These are phyloP conservation scores for Hydropotes inermis DNA, from an alignment of 2,113 vertebrate species.

Conservation along the genomic window DNA sequence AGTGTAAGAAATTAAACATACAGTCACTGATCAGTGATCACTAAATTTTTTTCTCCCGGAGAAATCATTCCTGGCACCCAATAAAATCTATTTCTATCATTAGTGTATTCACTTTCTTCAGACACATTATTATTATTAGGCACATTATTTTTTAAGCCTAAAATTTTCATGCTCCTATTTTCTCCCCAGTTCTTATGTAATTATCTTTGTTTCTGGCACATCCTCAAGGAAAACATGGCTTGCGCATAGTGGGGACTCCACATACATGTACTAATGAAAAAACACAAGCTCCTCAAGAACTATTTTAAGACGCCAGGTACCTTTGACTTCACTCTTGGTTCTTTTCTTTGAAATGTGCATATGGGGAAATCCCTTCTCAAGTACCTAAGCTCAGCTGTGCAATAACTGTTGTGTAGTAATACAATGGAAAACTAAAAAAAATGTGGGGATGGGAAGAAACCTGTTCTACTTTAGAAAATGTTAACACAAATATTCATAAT, in stretches of 20 bases:
- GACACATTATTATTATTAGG: not conserved
- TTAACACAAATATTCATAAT: not conserved
- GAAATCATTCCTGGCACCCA: not conserved
- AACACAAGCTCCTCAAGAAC: constrained; percentile 19
- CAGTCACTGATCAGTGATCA: not conserved
- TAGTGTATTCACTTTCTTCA: not conserved
- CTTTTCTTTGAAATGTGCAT: constrained; percentile 9
- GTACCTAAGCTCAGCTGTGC: not conserved
- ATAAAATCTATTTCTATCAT: constrained; percentile 16
- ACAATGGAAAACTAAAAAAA: not conserved
- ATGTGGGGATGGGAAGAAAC: not conserved
- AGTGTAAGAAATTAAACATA: constrained; percentile 28
- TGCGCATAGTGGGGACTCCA: not conserved
- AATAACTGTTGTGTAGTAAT: not conserved
- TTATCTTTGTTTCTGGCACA: constrained; percentile 31
- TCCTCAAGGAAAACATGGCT: not conserved
- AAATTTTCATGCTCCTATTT: constrained; percentile 20
- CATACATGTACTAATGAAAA: not conserved
- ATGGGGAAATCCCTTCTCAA: constrained; percentile 4
- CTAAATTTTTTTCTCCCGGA: not conserved
- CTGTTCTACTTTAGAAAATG: constrained; percentile 40
- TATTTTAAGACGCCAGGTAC: constrained; percentile 13
- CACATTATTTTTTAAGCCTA: constrained; percentile 11
- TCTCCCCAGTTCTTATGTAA: not conserved
- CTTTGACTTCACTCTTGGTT: not conserved